Base-by-base conservation (phyloP, 2,797 vertebrate genomes). In the Syncerus caffer region DNA sequence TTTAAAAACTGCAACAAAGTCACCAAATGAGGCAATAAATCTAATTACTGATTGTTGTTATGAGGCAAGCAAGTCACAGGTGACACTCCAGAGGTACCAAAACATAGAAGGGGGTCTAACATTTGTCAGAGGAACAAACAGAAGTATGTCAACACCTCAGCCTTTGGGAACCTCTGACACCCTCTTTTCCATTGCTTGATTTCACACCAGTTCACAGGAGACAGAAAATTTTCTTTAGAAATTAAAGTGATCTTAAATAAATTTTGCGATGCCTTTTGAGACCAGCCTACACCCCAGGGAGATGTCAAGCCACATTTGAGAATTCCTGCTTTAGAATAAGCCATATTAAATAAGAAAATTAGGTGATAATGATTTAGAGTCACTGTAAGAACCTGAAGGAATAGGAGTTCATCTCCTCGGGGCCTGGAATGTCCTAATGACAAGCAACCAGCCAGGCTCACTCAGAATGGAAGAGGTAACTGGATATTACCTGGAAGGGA, bases 381-480 rank as follows among this genome's bases (percentile, higher is more conserved):
- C n/a, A 23, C 4, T 6, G 11, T 27, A 34, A 91, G 96, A 95
- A 86, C 50, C 85, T 27, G 60, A 96, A 97, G 85, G 90, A 95
- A 97, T 25, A n/a, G 0, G 0, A 42, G 64, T 29, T 80, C n/a
- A n/a, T 85, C 60, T 92, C 71, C 85, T 95, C 93, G 62, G 86
- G 89, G 15, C 0, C 12, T 12, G 0, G 67, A 88, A 79, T 93
- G 82, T 87, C 92, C 91, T 86, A 89, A 92, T 62, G 7, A 0
- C 58, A 96, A 85, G 86, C 82, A 60, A 53, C 25, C 92, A 97
- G 50, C 38, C 90, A 64, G 51, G 42, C 55, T 95, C 71, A 90
- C 64, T 87, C 92, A 95, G 89, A 95, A 95, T 84, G 91, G 55
- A 98, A 95, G 38, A 89, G 91, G 94, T 95, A 96, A 90, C 96